Conservation (phyloP, 1,140 invertebrate genomes). For the Calliopsis andreniformis region DNA sequence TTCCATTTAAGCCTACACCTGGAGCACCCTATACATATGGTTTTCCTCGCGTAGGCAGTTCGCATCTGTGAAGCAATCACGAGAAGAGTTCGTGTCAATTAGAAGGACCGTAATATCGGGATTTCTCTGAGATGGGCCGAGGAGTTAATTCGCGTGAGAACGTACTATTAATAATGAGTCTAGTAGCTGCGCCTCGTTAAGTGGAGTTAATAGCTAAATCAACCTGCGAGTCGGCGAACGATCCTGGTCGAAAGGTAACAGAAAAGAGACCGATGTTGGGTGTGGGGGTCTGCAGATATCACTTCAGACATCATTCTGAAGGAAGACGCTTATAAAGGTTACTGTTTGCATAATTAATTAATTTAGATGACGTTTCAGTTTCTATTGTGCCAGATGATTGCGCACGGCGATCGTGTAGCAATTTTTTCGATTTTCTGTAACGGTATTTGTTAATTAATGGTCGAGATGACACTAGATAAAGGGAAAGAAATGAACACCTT, state of each 20-base stretch:
- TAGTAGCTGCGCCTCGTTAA: constrained; percentile 44
- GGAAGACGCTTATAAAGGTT: constrained; percentile 22
- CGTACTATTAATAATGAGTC: constrained; percentile 51
- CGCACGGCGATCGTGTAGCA: too few species aligned
- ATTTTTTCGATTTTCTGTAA: too few species aligned
- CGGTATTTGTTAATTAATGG: too few species aligned
- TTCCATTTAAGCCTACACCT: background rate
- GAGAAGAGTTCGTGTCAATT: constrained; percentile 44
- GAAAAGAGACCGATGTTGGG: constrained; percentile 26
- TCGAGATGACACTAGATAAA: too few species aligned
- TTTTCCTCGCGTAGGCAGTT: background rate
- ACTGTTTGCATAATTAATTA: constrained; percentile 36
- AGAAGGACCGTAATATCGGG: constrained; percentile 33
- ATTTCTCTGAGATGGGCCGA: constrained; percentile 23
- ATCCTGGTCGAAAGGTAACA: constrained; percentile 5
- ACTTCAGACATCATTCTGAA: background rate
- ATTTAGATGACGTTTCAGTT: constrained; percentile 6
- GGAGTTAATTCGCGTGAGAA: constrained; percentile 51
- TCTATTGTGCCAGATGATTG: background rate
- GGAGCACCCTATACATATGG: background rate
- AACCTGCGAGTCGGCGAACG: constrained; percentile 35
- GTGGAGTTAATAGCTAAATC: constrained; percentile 45
- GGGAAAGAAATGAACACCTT: too few species aligned
- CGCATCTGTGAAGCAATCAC: constrained; percentile 24
- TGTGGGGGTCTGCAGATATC: constrained; percentile 12